Conservation (phyloP, 2,888 invertebrate genomes). For the Elysia crispata region DNA sequence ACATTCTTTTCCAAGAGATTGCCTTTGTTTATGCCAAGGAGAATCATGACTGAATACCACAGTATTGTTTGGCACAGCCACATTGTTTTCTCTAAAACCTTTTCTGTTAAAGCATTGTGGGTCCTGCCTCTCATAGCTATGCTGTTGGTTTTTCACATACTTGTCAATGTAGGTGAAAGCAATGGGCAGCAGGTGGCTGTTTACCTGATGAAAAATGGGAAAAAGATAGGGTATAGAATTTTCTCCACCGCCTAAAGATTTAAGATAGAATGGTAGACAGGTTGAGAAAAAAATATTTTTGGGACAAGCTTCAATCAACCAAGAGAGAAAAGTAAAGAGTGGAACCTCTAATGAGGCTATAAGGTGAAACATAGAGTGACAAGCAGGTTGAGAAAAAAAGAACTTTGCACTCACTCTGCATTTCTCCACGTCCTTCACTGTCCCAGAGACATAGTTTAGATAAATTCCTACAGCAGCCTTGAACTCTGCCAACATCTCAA, state of each 20-base stretch:
- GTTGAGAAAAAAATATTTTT: no score
- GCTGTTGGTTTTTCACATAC: not conserved
- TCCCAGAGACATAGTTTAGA: conserved; percentile 26
- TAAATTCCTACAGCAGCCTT: conserved; percentile 39
- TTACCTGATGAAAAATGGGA: conserved; percentile 10
- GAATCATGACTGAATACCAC: conserved; percentile 30
- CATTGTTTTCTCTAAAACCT: conserved; percentile 18
- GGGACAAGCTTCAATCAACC: no score
- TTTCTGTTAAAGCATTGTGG: not conserved
- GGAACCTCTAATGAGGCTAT: no score
- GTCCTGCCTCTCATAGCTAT: not conserved
- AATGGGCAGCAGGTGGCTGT: conserved; percentile 18
- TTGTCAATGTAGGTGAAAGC: conserved; percentile 25
- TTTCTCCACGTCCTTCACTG: conserved; percentile 20
- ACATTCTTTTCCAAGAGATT: not conserved
- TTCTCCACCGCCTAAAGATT: not conserved
- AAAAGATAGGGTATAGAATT: not conserved
- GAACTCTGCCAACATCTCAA: conserved; percentile 39
- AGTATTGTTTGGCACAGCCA: conserved; percentile 14
- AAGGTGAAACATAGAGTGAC: no score
- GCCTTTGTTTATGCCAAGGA: conserved; percentile 6
- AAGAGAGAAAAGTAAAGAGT: no score
- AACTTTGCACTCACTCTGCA: conserved; percentile 11
- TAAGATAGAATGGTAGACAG: not conserved
- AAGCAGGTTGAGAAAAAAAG: not conserved